Conservation (phyloP, 2,113 vertebrate genomes). For the Engystomops pustulosus region DNA sequence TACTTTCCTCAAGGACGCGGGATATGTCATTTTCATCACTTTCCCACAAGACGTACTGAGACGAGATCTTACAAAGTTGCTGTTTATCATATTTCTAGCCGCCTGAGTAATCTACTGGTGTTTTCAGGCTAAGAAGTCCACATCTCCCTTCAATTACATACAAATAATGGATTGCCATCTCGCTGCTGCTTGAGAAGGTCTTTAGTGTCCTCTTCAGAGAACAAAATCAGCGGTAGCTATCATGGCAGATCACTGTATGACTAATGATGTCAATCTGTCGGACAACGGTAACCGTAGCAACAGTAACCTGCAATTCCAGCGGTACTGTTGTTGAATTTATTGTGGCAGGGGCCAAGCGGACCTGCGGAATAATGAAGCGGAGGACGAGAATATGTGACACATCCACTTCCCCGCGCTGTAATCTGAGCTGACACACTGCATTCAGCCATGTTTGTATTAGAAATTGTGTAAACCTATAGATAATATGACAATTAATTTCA, state of each 20-base stretch:
- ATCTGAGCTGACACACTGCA: constrained; percentile 80
- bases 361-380: constrained; percentile 75
- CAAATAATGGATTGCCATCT: constrained; percentile 37
- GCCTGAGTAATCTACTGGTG: neutral
- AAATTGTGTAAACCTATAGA: constrained; percentile 14
- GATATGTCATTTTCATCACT: neutral
- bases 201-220: constrained; percentile 51
- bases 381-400: constrained; percentile 76
- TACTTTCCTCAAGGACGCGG: neutral
- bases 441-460: constrained; percentile 69
- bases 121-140: constrained; percentile 14
- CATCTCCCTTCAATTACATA: constrained; percentile 38
- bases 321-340: constrained; percentile 73
- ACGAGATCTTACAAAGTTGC: neutral
- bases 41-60: neutral
- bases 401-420: constrained; percentile 71
- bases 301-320: constrained; percentile 77
- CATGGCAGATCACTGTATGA: constrained; percentile 66
- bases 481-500: constrained; percentile 6
- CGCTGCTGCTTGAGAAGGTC: constrained; percentile 26
- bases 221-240: constrained; percentile 64
- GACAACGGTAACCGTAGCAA: constrained; percentile 84
- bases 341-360: constrained; percentile 76
- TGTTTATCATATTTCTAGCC: neutral
- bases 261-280: constrained; percentile 70